These are phyloP conservation scores for Cerastoderma edule DNA, from an alignment of 2,888 invertebrate genomes.

Conservation along the genomic window DNA sequence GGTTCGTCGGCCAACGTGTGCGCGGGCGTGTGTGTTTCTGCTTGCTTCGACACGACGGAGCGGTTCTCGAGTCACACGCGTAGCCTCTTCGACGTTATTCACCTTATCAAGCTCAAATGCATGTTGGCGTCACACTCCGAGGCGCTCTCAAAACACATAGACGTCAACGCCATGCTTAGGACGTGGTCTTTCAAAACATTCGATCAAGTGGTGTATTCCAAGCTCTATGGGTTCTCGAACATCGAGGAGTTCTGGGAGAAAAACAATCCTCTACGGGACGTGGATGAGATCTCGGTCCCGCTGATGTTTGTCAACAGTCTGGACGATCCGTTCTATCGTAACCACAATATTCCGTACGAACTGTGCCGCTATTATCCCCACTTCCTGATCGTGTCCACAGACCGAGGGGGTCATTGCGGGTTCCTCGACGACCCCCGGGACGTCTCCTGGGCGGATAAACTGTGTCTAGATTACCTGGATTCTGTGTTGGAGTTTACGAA, in stretches of 20 bases:
- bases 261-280: slow-evolving; percentile 78
- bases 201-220: slow-evolving; percentile 69
- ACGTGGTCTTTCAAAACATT: slow-evolving; percentile 66
- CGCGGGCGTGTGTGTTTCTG: slow-evolving; percentile 76
- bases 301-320: slow-evolving; percentile 76
- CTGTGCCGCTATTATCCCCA: slow-evolving; percentile 78
- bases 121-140: slow-evolving; percentile 68
- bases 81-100: slow-evolving; percentile 68
- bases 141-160: slow-evolving; percentile 66
- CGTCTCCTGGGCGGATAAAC: slow-evolving; percentile 71
- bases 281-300: slow-evolving; percentile 79
- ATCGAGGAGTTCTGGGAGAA: slow-evolving; percentile 79
- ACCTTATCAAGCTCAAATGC: slow-evolving; percentile 66
- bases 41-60: slow-evolving; percentile 66
- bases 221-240: slow-evolving; percentile 61
- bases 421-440: slow-evolving; percentile 70
- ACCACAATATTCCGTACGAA: slow-evolving; percentile 73
- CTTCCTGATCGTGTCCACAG: slow-evolving; percentile 74
- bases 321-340: slow-evolving; percentile 77
- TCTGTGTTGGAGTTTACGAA: slow-evolving; percentile 70
- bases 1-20: slow-evolving; percentile 75
- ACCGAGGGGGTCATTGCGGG: slow-evolving; percentile 79
- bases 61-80: slow-evolving; percentile 50
- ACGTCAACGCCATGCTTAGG: slow-evolving; percentile 63
- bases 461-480: slow-evolving; percentile 71